Evolutionary conservation across 2,113 vertebrate species (phyloP).

Genomic region (Takifugu bimaculatus): DNA sequence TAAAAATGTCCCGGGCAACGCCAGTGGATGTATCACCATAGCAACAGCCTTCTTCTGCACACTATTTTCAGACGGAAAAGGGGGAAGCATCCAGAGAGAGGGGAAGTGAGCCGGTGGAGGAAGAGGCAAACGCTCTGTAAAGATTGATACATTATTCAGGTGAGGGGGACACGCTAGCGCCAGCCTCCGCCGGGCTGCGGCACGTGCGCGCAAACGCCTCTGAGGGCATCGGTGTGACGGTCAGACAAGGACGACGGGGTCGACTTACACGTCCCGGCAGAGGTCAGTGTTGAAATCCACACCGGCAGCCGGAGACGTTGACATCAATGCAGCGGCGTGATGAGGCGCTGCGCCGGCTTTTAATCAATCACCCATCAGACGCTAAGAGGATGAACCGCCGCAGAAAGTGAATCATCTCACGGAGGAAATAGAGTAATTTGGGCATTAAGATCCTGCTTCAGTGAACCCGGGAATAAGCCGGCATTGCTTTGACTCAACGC

Average conservation of each 20-base stretch:
- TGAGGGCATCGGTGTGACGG: slow-evolving; percentile 48
- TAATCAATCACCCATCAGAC: slow-evolving; percentile 59
- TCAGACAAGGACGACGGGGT: slow-evolving; percentile 61
- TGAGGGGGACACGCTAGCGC: slow-evolving; percentile 55
- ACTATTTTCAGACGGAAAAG: slow-evolving; percentile 75
- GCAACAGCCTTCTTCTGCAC: slow-evolving; percentile 80
- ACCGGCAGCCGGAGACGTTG: slow-evolving; percentile 46
- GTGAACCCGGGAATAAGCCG: slow-evolving; percentile 7
- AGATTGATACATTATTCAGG: slow-evolving; percentile 76
- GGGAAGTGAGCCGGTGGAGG: slow-evolving; percentile 28
- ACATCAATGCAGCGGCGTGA: slow-evolving; percentile 39
- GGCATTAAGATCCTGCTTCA: slow-evolving; percentile 12
- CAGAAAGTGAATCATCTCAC: slow-evolving; percentile 48
- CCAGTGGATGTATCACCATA: slow-evolving; percentile 81
- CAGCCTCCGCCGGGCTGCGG: slow-evolving; percentile 24
- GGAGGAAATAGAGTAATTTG: slow-evolving; percentile 42
- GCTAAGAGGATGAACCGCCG: slow-evolving; percentile 36
- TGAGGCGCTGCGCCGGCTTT: slow-evolving; percentile 30
- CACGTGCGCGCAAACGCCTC: no score
- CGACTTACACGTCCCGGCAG: slow-evolving; percentile 49
- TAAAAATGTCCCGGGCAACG: slow-evolving; percentile 81
- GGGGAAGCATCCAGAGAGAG: slow-evolving; percentile 64
- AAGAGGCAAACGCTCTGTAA: slow-evolving; percentile 68
- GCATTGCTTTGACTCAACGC: slow-evolving; percentile 9
- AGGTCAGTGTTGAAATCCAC: slow-evolving; percentile 66